Conservation (phyloP, 2,113 vertebrate species). For the Athene cunicularia region DNA sequence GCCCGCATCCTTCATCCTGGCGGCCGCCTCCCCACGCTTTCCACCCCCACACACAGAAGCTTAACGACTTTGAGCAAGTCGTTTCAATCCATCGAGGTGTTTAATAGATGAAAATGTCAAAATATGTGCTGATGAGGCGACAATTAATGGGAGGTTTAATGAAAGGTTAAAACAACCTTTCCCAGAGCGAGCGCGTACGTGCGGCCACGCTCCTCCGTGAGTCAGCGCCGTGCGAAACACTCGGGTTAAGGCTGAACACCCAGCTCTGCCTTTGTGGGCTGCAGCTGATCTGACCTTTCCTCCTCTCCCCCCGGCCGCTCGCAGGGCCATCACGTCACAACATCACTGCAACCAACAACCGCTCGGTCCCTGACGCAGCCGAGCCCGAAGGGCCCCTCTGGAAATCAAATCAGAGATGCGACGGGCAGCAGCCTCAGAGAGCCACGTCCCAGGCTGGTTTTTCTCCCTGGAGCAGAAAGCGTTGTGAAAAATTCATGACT, state of each 20-base stretch:
- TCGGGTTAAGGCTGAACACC: fast-evolving
- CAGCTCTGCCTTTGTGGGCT: fast-evolving
- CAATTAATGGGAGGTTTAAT: neutral
- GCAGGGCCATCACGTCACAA: fast-evolving
- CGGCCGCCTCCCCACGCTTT: fast-evolving
- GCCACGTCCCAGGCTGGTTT: neutral
- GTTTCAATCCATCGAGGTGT: neutral
- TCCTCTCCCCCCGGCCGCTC: neutral
- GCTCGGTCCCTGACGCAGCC: neutral
- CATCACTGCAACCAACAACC: fast-evolving
- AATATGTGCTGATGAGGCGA: neutral
- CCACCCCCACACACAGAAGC: neutral
- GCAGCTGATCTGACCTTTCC: neutral
- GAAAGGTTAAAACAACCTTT: neutral
- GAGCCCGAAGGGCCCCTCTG: neutral
- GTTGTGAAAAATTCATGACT: neutral
- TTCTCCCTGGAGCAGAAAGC: neutral
- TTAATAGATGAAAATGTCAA: neutral
- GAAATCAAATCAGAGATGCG: fast-evolving
- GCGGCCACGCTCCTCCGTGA: neutral
- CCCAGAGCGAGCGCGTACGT: fast-evolving
- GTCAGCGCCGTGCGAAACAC: fast-evolving
- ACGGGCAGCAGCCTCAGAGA: neutral
- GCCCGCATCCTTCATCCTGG: fast-evolving
- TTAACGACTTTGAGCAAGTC: neutral